A percentile compares a stretch with the other conserved stretches of the same genome.
These are phyloP conservation scores for Dasysyrphus tricinctus DNA, from an alignment of 2,888 invertebrate species.

Conservation along the genomic window DNA sequence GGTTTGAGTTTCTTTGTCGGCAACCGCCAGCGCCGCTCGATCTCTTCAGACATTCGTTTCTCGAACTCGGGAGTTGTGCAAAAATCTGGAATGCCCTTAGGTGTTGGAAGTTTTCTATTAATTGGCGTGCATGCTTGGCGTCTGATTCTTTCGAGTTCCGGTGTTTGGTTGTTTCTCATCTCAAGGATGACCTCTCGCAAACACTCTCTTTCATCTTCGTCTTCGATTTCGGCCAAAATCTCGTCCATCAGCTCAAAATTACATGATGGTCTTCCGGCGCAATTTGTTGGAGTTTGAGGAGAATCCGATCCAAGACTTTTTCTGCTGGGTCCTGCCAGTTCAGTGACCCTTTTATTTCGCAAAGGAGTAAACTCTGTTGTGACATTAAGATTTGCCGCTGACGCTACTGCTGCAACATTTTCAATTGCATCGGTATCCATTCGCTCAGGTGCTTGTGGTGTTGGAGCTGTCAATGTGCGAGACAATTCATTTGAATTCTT, in stretches of 20 bases:
- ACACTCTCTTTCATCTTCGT: slow-evolving; percentile 80
- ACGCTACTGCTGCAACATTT: slow-evolving; percentile 58
- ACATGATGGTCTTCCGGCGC: slow-evolving; percentile 75
- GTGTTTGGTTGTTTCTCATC: slow-evolving; percentile 81
- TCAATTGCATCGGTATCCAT: slow-evolving; percentile 75
- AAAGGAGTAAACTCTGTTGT: slow-evolving; percentile 79
- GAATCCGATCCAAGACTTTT: slow-evolving; percentile 77
- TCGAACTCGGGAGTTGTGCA: slow-evolving; percentile 82
- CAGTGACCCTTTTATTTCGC: slow-evolving; percentile 81
- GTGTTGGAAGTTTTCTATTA: slow-evolving; percentile 78
- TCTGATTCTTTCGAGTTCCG: slow-evolving; percentile 81
- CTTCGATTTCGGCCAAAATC: slow-evolving; percentile 79
- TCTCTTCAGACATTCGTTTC: slow-evolving; percentile 82
- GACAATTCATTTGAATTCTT: slow-evolving; percentile 67
- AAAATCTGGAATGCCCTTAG: slow-evolving; percentile 81
- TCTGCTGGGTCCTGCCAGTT: slow-evolving; percentile 78
- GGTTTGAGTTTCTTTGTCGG: slow-evolving; percentile 80
- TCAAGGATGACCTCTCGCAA: slow-evolving; percentile 80
- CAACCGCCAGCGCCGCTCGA: slow-evolving; percentile 81
- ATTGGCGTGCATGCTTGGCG: slow-evolving; percentile 81
- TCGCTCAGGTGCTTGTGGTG: slow-evolving; percentile 22
- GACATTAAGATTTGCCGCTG: slow-evolving; percentile 18
- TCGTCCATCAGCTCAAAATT: slow-evolving; percentile 79
- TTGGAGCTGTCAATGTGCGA: slow-evolving; percentile 28
- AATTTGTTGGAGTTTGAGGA: slow-evolving; percentile 81